phyloP scores from a whole-genome alignment of 1,140 invertebrate species.

The Cherax destructor region DNA sequence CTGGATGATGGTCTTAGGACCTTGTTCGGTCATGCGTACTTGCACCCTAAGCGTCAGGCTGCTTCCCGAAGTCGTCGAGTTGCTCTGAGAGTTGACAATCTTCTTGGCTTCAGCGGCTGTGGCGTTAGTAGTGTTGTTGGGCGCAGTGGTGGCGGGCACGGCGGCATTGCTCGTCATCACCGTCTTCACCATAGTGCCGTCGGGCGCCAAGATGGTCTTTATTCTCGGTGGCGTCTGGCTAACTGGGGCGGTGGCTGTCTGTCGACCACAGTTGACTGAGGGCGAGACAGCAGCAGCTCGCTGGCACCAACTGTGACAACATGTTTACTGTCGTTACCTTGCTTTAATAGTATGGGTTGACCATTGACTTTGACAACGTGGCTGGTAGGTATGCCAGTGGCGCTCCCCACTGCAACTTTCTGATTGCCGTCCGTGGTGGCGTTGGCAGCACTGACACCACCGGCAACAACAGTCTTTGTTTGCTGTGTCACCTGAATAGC shows the following conservation, averaged over 20 bases:
- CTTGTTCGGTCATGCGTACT: constrained; percentile 71
- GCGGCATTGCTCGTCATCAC: constrained; percentile 46
- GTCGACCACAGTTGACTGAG: background rate
- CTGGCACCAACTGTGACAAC: constrained; percentile 59
- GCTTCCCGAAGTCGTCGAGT: constrained; percentile 8
- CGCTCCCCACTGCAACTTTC: background rate
- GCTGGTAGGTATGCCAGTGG: constrained; percentile 55
- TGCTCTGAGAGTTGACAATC: background rate
- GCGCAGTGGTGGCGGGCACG: constrained; percentile 54
- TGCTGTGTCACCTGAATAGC: constrained; percentile 71
- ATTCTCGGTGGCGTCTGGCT: constrained; percentile 52
- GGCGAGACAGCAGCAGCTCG: constrained; percentile 39
- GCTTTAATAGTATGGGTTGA: constrained; percentile 61
- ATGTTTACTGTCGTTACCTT: constrained; percentile 47
- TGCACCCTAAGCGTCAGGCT: constrained; percentile 67
- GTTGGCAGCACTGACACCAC: background rate
- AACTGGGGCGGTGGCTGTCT: background rate
- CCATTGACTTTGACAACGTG: constrained; percentile 71
- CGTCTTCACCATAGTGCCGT: constrained; percentile 62
- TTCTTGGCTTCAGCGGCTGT: background rate
- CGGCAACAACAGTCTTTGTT: constrained; percentile 56
- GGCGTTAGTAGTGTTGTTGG: background rate
- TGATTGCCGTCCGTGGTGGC: constrained; percentile 42
- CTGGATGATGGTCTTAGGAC: constrained; percentile 70
- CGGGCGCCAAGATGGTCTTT: constrained; percentile 58